Conservation (phyloP, 2,888 invertebrate species). For the Macrostomum cliftonense region DNA sequence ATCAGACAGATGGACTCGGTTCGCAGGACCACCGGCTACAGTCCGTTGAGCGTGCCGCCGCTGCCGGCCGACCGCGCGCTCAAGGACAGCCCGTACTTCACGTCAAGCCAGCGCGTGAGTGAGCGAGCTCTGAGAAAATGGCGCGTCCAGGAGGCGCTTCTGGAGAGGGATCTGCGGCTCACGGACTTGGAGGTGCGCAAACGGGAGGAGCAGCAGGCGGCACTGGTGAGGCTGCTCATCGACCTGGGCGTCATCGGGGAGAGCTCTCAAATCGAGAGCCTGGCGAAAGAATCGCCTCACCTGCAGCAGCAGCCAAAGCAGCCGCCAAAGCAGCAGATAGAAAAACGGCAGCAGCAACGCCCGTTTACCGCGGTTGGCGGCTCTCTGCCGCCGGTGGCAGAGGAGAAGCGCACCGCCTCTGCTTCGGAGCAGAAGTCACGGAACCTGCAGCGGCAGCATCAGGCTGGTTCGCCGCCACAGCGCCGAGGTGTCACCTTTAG, state of each 20-base stretch:
- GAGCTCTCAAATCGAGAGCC: background rate
- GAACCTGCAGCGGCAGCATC: background rate
- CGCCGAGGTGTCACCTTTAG: background rate
- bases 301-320: background rate
- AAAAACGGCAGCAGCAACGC: no score
- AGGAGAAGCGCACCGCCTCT: background rate
- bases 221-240: background rate
- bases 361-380: no score
- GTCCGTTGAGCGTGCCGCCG: background rate
- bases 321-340: background rate
- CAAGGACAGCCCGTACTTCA: slow-evolving; percentile 1
- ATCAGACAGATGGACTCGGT: background rate
- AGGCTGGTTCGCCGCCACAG: background rate
- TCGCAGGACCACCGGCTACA: background rate
- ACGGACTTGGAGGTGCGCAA: background rate
- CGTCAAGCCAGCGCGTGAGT: background rate
- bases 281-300: background rate
- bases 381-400: no score
- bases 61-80: background rate
- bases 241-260: slow-evolving; percentile 1
- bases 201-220: background rate
- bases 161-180: background rate
- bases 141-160: background rate
- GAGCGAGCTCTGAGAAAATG: background rate
- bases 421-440: background rate